Conservation (phyloP, 2,797 vertebrate species). For the Mormyrus hasselquistii region DNA sequence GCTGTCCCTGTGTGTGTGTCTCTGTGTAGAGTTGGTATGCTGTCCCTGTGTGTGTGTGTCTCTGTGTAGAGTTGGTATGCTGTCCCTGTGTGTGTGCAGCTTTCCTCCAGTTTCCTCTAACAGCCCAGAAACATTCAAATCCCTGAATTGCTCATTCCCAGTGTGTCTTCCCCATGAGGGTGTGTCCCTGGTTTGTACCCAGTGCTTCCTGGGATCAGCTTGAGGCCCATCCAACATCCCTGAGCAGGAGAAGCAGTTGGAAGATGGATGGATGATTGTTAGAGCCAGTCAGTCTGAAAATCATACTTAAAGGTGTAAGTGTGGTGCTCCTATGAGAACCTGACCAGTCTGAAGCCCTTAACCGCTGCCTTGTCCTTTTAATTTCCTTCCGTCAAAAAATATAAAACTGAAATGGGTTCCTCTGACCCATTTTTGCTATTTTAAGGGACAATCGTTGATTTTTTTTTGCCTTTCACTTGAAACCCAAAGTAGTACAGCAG, state of each 20-base stretch:
- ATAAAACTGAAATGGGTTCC: not conserved
- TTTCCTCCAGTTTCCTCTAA: not conserved
- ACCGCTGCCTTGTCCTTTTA: not conserved
- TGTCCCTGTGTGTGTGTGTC: not conserved
- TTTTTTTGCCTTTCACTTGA: not conserved
- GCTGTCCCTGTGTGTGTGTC: not conserved
- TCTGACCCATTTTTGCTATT: slow-evolving; percentile 6
- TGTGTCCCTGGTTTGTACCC: not conserved
- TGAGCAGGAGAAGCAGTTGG: not conserved
- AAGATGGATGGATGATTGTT: not conserved
- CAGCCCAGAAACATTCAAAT: not conserved
- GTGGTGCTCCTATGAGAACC: not conserved
- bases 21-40: not conserved
- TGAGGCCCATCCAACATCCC: not conserved
- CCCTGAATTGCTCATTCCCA: not conserved
- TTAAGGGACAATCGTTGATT: not conserved
- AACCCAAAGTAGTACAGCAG: slow-evolving; percentile 4
- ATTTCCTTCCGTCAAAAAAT: not conserved
- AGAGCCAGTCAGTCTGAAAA: not conserved
- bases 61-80: not conserved
- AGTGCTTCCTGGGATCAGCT: not conserved
- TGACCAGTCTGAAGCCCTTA: not conserved
- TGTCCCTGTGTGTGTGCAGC: not conserved
- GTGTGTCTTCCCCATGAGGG: not conserved
- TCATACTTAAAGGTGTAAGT: not conserved